Percentiles rank a stretch among this genome's conserved stretches.
Conservation (phyloP, 2,113 vertebrate genomes). For the Gyps fulvus region DNA sequence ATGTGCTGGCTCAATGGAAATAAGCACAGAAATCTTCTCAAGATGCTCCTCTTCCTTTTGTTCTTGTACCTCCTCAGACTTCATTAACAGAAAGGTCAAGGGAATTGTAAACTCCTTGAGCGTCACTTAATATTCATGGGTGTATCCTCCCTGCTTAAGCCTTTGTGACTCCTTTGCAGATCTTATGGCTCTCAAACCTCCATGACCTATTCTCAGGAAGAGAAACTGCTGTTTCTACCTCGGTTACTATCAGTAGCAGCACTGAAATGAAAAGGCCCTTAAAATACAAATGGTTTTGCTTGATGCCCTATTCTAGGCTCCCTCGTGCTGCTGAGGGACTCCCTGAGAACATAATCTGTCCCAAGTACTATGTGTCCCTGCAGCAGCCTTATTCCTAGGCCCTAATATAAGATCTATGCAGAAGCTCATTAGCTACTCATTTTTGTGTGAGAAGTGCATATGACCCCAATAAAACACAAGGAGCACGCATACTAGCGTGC, state of each 20-base stretch:
- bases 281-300: not conserved
- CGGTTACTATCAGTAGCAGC: not conserved
- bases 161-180: not conserved
- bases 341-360: not conserved
- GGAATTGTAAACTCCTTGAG: not conserved
- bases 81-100: not conserved
- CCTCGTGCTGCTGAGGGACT: not conserved
- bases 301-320: not conserved
- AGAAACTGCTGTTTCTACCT: not conserved
- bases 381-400: not conserved
- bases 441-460: not conserved
- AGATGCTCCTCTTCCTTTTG: not conserved
- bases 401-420: not conserved
- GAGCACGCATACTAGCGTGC: fast-evolving
- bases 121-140: not conserved
- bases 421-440: not conserved
- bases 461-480: not conserved
- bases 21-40: not conserved
- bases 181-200: not conserved
- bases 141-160: not conserved
- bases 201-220: not conserved
- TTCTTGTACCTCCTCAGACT: not conserved
- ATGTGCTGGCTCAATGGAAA: not conserved
- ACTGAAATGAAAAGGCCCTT: not conserved
- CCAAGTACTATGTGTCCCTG: not conserved